Base-by-base conservation (phyloP, 2,113 vertebrate species). In the Aptenodytes patagonicus region DNA sequence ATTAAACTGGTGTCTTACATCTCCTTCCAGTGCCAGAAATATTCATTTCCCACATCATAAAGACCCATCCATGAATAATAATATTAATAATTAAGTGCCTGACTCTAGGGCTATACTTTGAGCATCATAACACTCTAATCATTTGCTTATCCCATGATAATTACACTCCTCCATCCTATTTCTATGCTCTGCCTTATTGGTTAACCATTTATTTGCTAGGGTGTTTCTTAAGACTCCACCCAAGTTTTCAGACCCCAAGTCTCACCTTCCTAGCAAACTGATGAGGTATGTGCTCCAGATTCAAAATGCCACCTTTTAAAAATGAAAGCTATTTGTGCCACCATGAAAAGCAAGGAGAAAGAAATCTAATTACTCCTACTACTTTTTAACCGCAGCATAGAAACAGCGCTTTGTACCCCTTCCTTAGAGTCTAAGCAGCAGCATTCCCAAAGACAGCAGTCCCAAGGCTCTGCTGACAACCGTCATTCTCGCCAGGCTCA, bases 51-150 rank as follows among this genome's bases (percentile, higher is more conserved):
- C 94, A 95, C 94, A 97, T 94, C 92, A 97, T 93, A 95, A 95
- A 95, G 94, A 95, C 71, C 87, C 71, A 95, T 94, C 93, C 92
- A 97, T 97, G 96, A 97, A 97, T 97, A 97, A 96, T 93, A 97
- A 95, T 96, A 97, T 97, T 97, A 97, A 97, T 97, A 92, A 97
- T 97, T 94, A 97, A 96, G 95, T n/a, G 5, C 61, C 89, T 96
- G 93, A 96, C 96, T 97, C 85, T 78, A 89, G 83, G 95, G 95
- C 93, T 96, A 82, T 95, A 96, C 95, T 97, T 95, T 87, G 95
- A 97, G 95, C 93, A 97, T 96, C 93, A 93, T 97, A 97, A 97
- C 92, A 96, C 86, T 95, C 92, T 93, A 96, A 97, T 97, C 25
- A 97, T 94, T 95, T 94, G 89, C 94, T 96, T 96, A 96, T 97